Evolutionary conservation across 2,888 invertebrate genomes (phyloP).

Genomic region (Dryobotodes eremita): DNA sequence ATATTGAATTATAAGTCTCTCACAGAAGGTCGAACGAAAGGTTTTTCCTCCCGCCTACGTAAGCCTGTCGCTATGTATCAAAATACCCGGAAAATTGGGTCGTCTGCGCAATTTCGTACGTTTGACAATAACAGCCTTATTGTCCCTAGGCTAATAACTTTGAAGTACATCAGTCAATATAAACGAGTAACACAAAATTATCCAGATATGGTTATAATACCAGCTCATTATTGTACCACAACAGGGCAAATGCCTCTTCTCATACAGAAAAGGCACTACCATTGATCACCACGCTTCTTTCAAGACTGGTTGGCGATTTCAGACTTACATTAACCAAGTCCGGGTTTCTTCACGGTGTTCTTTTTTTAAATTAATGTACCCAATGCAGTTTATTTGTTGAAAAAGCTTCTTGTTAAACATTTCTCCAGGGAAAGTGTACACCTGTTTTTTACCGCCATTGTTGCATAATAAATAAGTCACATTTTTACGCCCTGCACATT

Average conservation of each 20-base stretch:
- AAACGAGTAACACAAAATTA: constrained; percentile 1
- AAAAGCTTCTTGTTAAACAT: neutral
- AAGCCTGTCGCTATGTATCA: constrained; percentile 4
- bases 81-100: constrained; percentile 51
- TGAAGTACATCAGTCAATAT: constrained; percentile 32
- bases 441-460: neutral
- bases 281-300: neutral
- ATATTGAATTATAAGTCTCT: constrained; percentile 10
- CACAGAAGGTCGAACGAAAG: constrained; percentile 6
- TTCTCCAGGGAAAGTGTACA: neutral
- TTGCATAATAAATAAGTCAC: neutral
- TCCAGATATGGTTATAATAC: neutral
- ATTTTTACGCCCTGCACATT: too few relatives aligned
- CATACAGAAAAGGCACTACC: neutral
- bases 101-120: constrained; percentile 25
- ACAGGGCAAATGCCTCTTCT: too few relatives aligned
- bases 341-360: neutral
- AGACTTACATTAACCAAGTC: neutral
- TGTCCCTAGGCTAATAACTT: constrained; percentile 30
- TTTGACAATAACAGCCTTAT: constrained; percentile 23
- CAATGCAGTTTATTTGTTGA: too few relatives aligned
- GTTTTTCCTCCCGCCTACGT: neutral
- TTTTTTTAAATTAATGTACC: neutral
- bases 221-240: neutral
- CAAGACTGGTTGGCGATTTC: neutral